Base-by-base conservation (phyloP, 2,888 invertebrate species). In the Metalampra italica region DNA sequence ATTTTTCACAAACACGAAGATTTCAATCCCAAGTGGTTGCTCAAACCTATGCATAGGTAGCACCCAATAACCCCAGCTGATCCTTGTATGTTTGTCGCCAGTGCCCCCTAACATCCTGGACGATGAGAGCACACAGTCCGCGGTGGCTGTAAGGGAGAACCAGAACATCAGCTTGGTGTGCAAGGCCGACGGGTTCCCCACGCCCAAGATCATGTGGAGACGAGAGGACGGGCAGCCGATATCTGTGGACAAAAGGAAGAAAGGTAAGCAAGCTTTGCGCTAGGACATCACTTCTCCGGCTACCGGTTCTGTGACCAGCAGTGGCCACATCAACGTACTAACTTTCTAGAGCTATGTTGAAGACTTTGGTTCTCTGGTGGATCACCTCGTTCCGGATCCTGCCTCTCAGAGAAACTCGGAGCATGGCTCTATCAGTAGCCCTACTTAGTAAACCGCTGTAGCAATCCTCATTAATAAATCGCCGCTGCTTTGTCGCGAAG, bases 61-160 rank as follows among this genome's bases (percentile, higher is more conserved):
- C n/a, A n/a, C n/a, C n/a, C n/a, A n/a, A n/a, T n/a, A n/a, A n/a
- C n/a, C n/a, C n/a, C n/a, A n/a, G n/a, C n/a, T n/a, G n/a, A n/a
- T n/a, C n/a, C n/a, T 22, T 22, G 5, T 22, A 22, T 22, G 1
- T 9, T 39, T 39, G 39, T 14, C 14, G n/a, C 3, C 91, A 98
- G 98, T 98, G 59, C 98, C 98, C 11, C 97, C 98, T 8, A 95
- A 96, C 70, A 98, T 98, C 71, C 86, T 97, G 79, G 97, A 98
- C 77, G 93, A 95, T 34, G 94, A 95, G 62, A 97, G 97, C 78
- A 96, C 97, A 43, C 95, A 96, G 73, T 97, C 97, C 47, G 96
- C 96, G 46, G 96, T 98, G 59, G 96, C 96, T 1, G 96, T 97
- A 38, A 91, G 97, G 15, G 98, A 98, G 90, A 96, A 97, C 83